phyloP scores from a whole-genome alignment of 2,888 invertebrate genomes.

The Drosophila cracens region DNA sequence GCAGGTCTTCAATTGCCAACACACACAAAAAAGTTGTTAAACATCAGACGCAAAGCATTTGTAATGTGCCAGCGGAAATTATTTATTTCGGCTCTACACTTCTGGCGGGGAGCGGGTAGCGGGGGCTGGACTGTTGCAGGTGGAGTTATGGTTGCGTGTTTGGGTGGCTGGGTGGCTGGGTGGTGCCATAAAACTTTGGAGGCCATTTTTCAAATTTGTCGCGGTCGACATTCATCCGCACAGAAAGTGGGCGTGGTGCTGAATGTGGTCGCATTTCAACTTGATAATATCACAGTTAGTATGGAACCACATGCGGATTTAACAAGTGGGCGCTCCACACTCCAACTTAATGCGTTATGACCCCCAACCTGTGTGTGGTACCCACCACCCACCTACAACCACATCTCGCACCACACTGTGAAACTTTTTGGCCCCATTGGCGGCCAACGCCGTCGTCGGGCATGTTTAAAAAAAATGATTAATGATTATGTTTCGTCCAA shows the following conservation, averaged over 20 bases:
- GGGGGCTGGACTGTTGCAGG: not conserved
- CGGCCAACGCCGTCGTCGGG: constrained; percentile 29
- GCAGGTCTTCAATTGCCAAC: constrained; percentile 23
- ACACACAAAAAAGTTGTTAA: constrained; percentile 56
- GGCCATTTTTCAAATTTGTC: constrained; percentile 81
- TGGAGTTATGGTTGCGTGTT: not conserved
- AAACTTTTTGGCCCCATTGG: constrained; percentile 61
- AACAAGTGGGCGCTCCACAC: constrained; percentile 49
- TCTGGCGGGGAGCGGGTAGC: constrained; percentile 54
- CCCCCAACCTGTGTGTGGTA: constrained; percentile 37
- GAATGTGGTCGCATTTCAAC: constrained; percentile 65
- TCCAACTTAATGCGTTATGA: constrained; percentile 75
- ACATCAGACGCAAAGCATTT: constrained; percentile 75
- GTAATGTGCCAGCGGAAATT: constrained; percentile 74
- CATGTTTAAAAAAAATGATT: constrained; percentile 70
- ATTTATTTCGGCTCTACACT: constrained; percentile 73
- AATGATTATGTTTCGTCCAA: constrained; percentile 69
- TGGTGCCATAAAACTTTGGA: constrained; percentile 66
- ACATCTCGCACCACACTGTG: constrained; percentile 1
- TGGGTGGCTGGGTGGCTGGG: not conserved
- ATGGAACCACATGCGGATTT: constrained; percentile 68
- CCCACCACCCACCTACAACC: not conserved
- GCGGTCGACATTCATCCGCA: constrained; percentile 53
- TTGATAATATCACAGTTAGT: constrained; percentile 74
- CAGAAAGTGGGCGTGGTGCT: constrained; percentile 33